These are phyloP conservation scores for Drymodes brunneopygia DNA, from an alignment of 2,113 vertebrate species.

Conservation along the genomic window DNA sequence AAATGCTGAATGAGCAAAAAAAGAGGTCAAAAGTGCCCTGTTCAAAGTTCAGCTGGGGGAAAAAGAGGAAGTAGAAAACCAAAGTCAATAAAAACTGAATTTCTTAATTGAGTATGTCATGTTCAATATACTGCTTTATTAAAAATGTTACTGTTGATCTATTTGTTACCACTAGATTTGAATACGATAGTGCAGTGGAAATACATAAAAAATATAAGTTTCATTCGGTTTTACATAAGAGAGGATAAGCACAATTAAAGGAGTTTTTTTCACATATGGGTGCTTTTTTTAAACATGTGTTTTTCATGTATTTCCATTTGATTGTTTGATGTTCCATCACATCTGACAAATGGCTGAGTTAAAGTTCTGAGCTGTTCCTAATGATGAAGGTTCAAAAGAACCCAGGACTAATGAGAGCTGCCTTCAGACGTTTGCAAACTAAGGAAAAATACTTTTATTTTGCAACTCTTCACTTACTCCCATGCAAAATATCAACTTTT, in stretches of 20 bases:
- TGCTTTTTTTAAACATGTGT: background rate
- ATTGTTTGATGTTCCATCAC: background rate
- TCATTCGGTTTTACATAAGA: background rate
- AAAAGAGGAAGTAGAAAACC: background rate
- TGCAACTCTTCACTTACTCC: background rate
- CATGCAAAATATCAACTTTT: background rate
- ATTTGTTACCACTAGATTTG: background rate
- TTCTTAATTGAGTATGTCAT: background rate
- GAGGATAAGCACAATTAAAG: background rate
- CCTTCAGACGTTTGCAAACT: background rate
- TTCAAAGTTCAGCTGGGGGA: background rate
- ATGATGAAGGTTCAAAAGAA: conserved; percentile 13
- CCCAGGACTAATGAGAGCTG: conserved; percentile 4
- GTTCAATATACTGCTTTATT: background rate
- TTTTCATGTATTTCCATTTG: conserved; percentile 23
- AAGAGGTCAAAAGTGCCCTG: background rate
- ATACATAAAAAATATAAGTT: background rate
- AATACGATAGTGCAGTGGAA: background rate
- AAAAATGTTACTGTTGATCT: background rate
- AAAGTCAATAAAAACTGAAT: background rate
- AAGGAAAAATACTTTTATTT: background rate
- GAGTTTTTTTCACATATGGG: background rate
- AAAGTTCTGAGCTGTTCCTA: conserved; percentile 2
- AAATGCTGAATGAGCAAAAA: background rate
- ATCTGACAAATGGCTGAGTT: conserved; percentile 32